Base-by-base conservation (phyloP, 2,113 vertebrate genomes). In the Crypturellus undulatus region DNA sequence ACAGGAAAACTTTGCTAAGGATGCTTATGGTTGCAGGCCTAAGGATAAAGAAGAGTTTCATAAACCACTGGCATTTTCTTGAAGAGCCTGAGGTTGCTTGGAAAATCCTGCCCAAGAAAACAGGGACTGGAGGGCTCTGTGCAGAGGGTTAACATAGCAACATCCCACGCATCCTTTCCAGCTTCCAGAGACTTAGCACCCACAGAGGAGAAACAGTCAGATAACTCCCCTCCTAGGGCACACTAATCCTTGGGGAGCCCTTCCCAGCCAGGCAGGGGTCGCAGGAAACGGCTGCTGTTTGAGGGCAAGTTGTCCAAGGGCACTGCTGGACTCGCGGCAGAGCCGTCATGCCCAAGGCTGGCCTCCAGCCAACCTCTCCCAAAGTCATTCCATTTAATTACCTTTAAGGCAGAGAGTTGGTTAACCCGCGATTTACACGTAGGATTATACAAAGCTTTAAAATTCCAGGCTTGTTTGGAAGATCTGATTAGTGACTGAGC, bases 391-490 rank as follows among this genome's bases (percentile, higher is more conserved):
- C 2, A 0, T 71, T 63, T 79, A 58, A 58, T 82, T 70, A 18
- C 58, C 84, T 81, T 51, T 63, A 68, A 86, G 69, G 72, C 85
- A 83, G 51, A 80, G n/a, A 68, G 84, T 72, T 17, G 7, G 9
- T 68, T 89, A 69, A 49, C 54, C 59, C 92, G 84, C 72, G 79
- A 84, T 71, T 59, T 87, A 19, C 71, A 63, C 42, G 49, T 63
- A 8, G 22, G 30, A 42, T 71, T 87, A 76, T 76, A 77, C 2
- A 1, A 79, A 92, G n/a, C 65, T 73, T 79, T n/a, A 58, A 69
- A 81, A 68, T 87, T 76, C 52, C 92, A 81, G 54, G 58, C 65
- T 32, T 89, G 51, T 83, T 78, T 81, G 69, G 38, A 79, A 91
- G 75, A 45, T 54, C 75, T 64, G 17, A 12, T 80, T 89, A 71